phyloP scores from a whole-genome alignment of 2,888 invertebrate species.

The Anticlea derivata region DNA sequence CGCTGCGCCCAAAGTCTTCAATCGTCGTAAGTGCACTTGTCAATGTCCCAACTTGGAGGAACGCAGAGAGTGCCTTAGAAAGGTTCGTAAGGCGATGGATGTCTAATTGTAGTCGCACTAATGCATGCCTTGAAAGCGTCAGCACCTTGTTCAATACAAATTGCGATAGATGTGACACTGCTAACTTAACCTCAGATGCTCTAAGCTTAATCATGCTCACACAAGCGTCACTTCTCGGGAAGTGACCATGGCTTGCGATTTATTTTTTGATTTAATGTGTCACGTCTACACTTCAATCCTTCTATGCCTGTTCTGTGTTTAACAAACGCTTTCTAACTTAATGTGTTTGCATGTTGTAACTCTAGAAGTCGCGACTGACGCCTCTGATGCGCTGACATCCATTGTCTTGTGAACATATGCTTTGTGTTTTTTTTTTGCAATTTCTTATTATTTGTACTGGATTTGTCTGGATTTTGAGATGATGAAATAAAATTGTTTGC shows the following conservation, averaged over 20 bases:
- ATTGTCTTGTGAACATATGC: slow-evolving; percentile 65
- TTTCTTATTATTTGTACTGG: too few relatives aligned
- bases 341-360: slow-evolving; percentile 29
- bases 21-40: slow-evolving; percentile 80
- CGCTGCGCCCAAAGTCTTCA: slow-evolving; percentile 60
- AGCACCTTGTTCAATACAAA: slow-evolving; percentile 13
- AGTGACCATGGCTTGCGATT: slow-evolving; percentile 9
- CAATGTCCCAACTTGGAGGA: slow-evolving; percentile 74
- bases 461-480: not conserved
- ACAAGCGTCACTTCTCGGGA: slow-evolving; percentile 10
- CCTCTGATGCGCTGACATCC: slow-evolving; percentile 60
- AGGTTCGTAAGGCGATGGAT: slow-evolving; percentile 82
- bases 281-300: slow-evolving; percentile 12
- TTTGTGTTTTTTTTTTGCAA: slow-evolving; percentile 36
- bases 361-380: slow-evolving; percentile 36
- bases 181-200: slow-evolving; percentile 5
- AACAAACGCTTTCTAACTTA: slow-evolving; percentile 26
- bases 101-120: slow-evolving; percentile 45
- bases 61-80: slow-evolving; percentile 66
- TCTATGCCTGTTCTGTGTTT: slow-evolving; percentile 18
- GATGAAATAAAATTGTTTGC: too few relatives aligned
- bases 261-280: slow-evolving; percentile 2
- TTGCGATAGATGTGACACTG: slow-evolving; percentile 11
- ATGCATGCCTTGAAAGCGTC: slow-evolving; percentile 34
- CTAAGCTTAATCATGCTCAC: slow-evolving; percentile 5